Conservation (phyloP, 2,797 vertebrate species). For the Xenentodon cancila region DNA sequence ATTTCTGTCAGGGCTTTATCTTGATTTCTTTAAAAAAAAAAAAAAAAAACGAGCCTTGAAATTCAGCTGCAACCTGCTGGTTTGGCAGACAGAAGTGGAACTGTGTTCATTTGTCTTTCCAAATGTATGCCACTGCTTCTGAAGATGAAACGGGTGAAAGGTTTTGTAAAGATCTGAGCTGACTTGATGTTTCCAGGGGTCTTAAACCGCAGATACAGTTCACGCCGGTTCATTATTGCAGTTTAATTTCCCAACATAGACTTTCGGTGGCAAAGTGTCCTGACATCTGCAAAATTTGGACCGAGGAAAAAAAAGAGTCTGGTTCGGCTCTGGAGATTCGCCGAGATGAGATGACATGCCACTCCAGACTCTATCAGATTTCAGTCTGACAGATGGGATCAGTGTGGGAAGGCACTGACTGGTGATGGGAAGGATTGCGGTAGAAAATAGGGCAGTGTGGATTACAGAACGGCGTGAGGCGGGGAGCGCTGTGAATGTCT, state of each 20-base stretch:
- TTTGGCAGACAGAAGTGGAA: slow-evolving; percentile 9
- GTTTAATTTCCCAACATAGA: slow-evolving; percentile 14
- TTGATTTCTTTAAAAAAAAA: slow-evolving; percentile 29
- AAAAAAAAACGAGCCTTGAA: too few relatives aligned
- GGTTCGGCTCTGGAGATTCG: slow-evolving; percentile 9
- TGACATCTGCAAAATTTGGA: slow-evolving; percentile 5
- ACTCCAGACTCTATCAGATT: slow-evolving; percentile 60
- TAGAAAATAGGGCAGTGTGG: slow-evolving; percentile 56
- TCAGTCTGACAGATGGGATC: slow-evolving; percentile 55
- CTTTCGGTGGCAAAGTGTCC: neutral
- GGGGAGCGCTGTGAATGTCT: slow-evolving; percentile 15
- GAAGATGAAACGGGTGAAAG: neutral
- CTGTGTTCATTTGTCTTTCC: neutral
- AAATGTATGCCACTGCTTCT: neutral
- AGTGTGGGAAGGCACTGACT: slow-evolving; percentile 23
- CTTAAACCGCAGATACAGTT: slow-evolving; percentile 14
- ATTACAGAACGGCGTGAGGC: slow-evolving; percentile 43
- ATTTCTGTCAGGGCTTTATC: slow-evolving; percentile 49
- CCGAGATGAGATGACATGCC: slow-evolving; percentile 41
- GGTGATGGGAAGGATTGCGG: slow-evolving; percentile 55
- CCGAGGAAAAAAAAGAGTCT: slow-evolving; percentile 5
- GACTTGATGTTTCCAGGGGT: too few relatives aligned
- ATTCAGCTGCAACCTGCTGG: slow-evolving; percentile 11
- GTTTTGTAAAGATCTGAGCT: too few relatives aligned
- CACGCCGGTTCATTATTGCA: slow-evolving; percentile 18